A percentile compares a stretch with the other conserved stretches of the same genome.
Evolutionary conservation across 2,888 invertebrate species (phyloP).

Genomic region (Dynastes tityus): DNA sequence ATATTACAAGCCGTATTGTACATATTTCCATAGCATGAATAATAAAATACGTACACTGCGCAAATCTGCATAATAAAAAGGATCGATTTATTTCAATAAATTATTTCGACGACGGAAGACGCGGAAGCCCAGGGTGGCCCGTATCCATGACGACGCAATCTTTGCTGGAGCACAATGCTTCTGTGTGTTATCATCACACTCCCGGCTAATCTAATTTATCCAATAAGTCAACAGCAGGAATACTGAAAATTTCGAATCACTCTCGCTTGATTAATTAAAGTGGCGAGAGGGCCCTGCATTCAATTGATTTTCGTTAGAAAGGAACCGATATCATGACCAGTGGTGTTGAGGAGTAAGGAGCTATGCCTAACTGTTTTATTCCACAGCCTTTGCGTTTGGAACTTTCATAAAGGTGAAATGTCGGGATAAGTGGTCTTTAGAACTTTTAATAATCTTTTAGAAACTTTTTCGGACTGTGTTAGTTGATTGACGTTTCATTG

Average conservation of each 20-base stretch:
- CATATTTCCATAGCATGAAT: constrained; percentile 6
- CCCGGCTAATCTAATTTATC: constrained; percentile 45
- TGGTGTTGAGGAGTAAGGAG: no score
- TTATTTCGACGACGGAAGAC: constrained; percentile 27
- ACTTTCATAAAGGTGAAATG: no score
- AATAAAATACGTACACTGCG: neutral
- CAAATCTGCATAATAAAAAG: constrained; percentile 27
- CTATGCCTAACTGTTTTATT: no score
- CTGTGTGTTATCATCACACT: constrained; percentile 31
- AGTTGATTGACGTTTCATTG: no score
- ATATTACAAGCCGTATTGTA: neutral
- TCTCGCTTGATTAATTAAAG: constrained; percentile 45
- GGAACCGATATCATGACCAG: neutral
- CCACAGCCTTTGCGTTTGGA: no score
- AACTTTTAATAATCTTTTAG: no score
- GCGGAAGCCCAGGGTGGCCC: neutral
- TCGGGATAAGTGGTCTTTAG: no score
- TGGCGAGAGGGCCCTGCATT: constrained; percentile 16
- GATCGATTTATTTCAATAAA: constrained; percentile 24
- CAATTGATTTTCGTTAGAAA: constrained; percentile 37
- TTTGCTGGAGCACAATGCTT: constrained; percentile 28
- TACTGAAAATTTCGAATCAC: constrained; percentile 46
- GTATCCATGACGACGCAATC: constrained; percentile 41
- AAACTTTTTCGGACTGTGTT: no score
- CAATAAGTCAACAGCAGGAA: constrained; percentile 42